Evolutionary conservation across 2,113 vertebrate species (phyloP), one percentile per base, ranked within the genome.

Genomic region (Lates calcarifer): DNA sequence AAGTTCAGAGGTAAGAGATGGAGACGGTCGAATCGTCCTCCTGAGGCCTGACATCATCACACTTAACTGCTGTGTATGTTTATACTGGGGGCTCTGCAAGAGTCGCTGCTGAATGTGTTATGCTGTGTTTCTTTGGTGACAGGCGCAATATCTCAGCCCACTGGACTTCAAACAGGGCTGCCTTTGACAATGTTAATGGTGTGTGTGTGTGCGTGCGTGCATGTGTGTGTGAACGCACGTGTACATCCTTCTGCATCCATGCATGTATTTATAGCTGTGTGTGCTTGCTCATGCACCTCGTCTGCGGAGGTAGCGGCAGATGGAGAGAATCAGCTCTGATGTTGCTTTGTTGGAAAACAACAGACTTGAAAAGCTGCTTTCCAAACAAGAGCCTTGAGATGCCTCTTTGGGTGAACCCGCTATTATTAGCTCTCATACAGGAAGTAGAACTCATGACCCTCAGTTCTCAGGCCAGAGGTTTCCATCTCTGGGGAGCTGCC

Each of bases 1-100:
- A 99, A 99, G 91, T 99, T 99, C 92, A 86, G 98, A 97, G 98
- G 98, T 99, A 94, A 96, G 88, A 77, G 29, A 28, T 64, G 5
- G 51, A 15, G 6, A 37, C 22, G 65, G 57, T 1, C 1, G 10
- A 7, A 9, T 33, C 57, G 10, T 65, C 51, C 65, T 63, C 55
- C 28, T 53, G 65, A 73, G 45, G 60, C 63, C 62, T 77, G 61
- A 85, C 61, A 31, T 86, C 83, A 90, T 56, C 68, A 18, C 60
- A 69, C 73, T 51, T 51, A 66, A 83, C 84, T 60, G 64, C 80
- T 81, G 68, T 67, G 68, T 67, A 11, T 91, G 90, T 88, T 90
- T 80, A 90, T 63, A 78, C 81, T 55, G 60, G 5, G 61, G 45
- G 37, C 69, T 60, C 51, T 81, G 74, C 14, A 58, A 66, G 72